phyloP scores from a whole-genome alignment of 2,888 invertebrate genomes.

The Torymus aiolomorphi region DNA sequence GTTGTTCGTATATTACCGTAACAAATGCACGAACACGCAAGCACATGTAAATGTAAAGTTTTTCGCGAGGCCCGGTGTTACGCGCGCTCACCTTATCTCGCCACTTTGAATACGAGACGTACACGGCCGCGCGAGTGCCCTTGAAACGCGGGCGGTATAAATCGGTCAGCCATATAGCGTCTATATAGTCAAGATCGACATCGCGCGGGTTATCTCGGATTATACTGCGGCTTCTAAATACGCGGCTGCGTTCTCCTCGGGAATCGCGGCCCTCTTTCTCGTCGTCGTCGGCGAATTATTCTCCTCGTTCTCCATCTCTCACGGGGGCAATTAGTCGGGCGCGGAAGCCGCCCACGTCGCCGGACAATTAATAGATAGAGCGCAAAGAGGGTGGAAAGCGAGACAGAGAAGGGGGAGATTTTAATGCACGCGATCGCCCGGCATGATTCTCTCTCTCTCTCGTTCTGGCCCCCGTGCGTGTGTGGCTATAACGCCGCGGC shows the following conservation, averaged over 20 bases:
- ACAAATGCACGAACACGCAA: too few species aligned
- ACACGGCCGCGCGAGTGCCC: too few species aligned
- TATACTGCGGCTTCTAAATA: too few species aligned
- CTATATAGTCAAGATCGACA: background rate
- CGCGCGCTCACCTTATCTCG: too few species aligned
- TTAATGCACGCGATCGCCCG: slow-evolving; percentile 51
- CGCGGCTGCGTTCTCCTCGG: too few species aligned
- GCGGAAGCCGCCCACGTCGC: slow-evolving; percentile 72
- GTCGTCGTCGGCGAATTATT: slow-evolving; percentile 30
- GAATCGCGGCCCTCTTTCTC: too few species aligned
- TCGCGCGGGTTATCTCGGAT: background rate
- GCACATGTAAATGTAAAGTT: too few species aligned
- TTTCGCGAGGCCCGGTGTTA: too few species aligned
- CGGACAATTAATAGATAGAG: slow-evolving; percentile 72
- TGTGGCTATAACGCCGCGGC: background rate
- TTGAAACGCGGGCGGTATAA: too few species aligned
- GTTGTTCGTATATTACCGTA: too few species aligned
- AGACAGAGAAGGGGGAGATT: slow-evolving; percentile 15
- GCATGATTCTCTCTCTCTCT: slow-evolving; percentile 27
- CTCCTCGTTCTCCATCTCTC: slow-evolving; percentile 63
- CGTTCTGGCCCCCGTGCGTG: background rate
- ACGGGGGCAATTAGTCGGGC: slow-evolving; percentile 70
- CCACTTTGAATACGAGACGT: too few species aligned
- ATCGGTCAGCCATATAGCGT: too few species aligned
- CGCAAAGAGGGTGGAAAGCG: slow-evolving; percentile 30